Percentiles rank a stretch among this genome's conserved stretches.
Evolutionary conservation across 2,797 vertebrate species (phyloP).

Genomic region (Anguilla marmorata): DNA sequence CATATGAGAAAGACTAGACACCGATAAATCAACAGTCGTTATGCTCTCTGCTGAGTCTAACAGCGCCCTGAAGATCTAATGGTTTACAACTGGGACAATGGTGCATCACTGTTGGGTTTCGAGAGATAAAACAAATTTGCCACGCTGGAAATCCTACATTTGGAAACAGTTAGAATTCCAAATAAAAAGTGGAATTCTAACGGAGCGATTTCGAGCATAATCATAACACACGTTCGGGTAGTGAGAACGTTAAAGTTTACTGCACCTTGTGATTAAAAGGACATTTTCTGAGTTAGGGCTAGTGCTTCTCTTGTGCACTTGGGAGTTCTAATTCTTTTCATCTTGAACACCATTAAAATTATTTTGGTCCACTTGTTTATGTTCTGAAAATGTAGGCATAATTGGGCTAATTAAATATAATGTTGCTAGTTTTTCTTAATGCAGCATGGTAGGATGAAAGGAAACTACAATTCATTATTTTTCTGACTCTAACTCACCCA

Average conservation of each 20-base stretch:
- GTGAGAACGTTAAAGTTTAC: background rate
- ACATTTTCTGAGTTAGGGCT: background rate
- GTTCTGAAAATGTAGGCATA: background rate
- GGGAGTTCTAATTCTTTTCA: background rate
- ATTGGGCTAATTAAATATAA: slow-evolving; percentile 9
- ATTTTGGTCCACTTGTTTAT: slow-evolving; percentile 5
- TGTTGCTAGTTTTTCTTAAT: slow-evolving; percentile 11
- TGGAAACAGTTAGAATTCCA: background rate
- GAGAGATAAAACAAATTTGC: slow-evolving; percentile 22
- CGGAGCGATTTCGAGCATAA: background rate
- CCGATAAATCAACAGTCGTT: slow-evolving; percentile 42
- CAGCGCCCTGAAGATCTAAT: slow-evolving; percentile 41
- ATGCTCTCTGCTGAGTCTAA: slow-evolving; percentile 37
- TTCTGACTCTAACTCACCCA: background rate
- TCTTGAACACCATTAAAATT: background rate
- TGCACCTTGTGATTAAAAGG: background rate
- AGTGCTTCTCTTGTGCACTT: background rate
- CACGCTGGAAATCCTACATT: slow-evolving; percentile 26
- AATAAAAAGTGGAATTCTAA: background rate
- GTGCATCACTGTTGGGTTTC: slow-evolving; percentile 29
- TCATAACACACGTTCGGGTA: background rate
- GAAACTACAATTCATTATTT: background rate
- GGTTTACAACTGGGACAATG: slow-evolving; percentile 42
- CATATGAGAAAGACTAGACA: slow-evolving; percentile 27
- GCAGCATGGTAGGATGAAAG: background rate